A percentile compares a stretch with the other conserved stretches of the same genome.
These are phyloP conservation scores for Cerceris rybyensis DNA, from an alignment of 2,888 invertebrate genomes.

Conservation along the genomic window DNA sequence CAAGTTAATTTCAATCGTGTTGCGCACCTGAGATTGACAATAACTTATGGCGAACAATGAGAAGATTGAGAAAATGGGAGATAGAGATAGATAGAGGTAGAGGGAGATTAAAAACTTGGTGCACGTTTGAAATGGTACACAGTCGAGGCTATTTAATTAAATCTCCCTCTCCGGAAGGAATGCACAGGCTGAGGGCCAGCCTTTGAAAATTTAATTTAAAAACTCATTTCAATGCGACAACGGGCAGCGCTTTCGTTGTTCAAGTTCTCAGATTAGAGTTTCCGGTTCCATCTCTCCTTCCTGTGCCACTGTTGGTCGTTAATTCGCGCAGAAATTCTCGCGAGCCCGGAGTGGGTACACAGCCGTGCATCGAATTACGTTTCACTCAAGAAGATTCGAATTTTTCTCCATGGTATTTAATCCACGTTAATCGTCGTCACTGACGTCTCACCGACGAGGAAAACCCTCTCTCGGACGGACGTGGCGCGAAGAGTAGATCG, in stretches of 20 bases:
- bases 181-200: slow-evolving; percentile 10
- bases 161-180: slow-evolving; percentile 14
- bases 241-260: slow-evolving; percentile 10
- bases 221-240: slow-evolving; percentile 61
- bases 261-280: slow-evolving; percentile 45
- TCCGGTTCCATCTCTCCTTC: slow-evolving; percentile 13
- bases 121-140: slow-evolving; percentile 4
- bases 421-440: too few relatives aligned
- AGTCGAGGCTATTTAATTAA: slow-evolving; percentile 57
- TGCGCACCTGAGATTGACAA: not conserved
- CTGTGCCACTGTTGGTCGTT: slow-evolving; percentile 28
- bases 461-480: too few relatives aligned
- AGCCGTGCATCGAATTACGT: not conserved
- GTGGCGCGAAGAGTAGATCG: slow-evolving; percentile 17
- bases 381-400: too few relatives aligned
- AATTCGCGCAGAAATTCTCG: slow-evolving; percentile 28
- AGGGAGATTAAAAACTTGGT: not conserved
- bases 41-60: not conserved
- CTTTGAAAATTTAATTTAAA: slow-evolving; percentile 66
- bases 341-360: not conserved
- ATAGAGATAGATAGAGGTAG: not conserved
- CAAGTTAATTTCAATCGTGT: not conserved
- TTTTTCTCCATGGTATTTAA: too few relatives aligned
- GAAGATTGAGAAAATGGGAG: too few relatives aligned
- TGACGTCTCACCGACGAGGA: too few relatives aligned